Conservation (phyloP, 2,888 invertebrate species). For the Boloria selene region DNA sequence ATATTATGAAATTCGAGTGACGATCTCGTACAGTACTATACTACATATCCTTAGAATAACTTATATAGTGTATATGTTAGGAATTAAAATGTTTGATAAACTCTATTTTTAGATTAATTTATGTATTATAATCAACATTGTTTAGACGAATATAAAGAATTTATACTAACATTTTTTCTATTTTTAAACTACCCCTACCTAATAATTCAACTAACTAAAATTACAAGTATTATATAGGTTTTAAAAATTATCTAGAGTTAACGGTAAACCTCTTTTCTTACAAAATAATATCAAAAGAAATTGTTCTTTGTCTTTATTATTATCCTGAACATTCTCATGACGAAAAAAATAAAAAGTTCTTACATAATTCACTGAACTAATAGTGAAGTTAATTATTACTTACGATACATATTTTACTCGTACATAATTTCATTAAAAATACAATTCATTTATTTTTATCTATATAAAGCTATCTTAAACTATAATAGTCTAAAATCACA, state of each 20-base stretch:
- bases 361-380: neutral
- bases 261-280: too few species aligned
- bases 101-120: conserved; percentile 1
- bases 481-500: conserved; percentile 46
- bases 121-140: conserved; percentile 2
- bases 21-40: conserved; percentile 3
- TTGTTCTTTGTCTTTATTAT: too few species aligned
- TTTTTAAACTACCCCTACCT: neutral
- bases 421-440: neutral
- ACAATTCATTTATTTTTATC: neutral
- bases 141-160: conserved; percentile 15
- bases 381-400: neutral
- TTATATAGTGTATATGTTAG: neutral
- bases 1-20: neutral
- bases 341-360: too few species aligned
- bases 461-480: conserved; percentile 27
- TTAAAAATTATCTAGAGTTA: too few species aligned
- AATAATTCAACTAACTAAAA: too few species aligned
- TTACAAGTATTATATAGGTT: too few species aligned
- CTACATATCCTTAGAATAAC: conserved; percentile 2
- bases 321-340: too few species aligned
- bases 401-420: too few species aligned
- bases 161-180: neutral
- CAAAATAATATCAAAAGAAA: too few species aligned
- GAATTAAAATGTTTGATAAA: neutral